These are phyloP conservation scores for Harpalus rubripes DNA, from an alignment of 2,888 invertebrate genomes.

Conservation along the genomic window DNA sequence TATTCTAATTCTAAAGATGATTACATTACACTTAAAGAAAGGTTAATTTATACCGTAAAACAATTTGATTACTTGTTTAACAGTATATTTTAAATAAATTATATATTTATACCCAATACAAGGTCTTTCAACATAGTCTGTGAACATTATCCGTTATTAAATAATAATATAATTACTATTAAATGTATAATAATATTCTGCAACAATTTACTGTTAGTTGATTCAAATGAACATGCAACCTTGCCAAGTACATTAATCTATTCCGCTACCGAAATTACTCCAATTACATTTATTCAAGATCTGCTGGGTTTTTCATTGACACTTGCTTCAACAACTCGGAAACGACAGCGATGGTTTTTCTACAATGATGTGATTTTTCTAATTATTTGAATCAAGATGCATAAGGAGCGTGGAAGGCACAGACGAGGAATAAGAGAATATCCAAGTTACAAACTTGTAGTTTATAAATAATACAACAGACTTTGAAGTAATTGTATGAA, in stretches of 20 bases:
- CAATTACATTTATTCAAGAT: conserved; percentile 38
- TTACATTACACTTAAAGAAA: neutral
- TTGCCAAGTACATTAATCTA: neutral
- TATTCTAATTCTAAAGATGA: neutral
- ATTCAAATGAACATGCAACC: neutral
- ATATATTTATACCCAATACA: neutral
- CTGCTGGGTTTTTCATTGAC: conserved; percentile 13
- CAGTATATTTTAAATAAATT: neutral
- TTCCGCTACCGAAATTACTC: conserved; percentile 35
- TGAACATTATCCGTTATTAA: neutral
- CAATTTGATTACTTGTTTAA: neutral
- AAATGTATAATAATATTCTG: neutral
- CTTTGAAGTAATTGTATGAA: neutral
- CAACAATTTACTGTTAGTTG: neutral
- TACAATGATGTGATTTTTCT: conserved; percentile 14
- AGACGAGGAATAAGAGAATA: neutral
- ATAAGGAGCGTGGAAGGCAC: neutral
- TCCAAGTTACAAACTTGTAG: neutral
- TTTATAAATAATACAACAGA: conserved; percentile 10
- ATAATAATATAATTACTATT: neutral
- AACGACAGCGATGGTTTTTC: neutral
- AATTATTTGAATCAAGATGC: conserved; percentile 15
- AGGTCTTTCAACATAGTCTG: neutral
- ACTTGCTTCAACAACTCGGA: neutral
- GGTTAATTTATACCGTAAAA: neutral